These are phyloP conservation scores for Pagrus major DNA, from an alignment of 2,113 vertebrate genomes.

Conservation along the genomic window DNA sequence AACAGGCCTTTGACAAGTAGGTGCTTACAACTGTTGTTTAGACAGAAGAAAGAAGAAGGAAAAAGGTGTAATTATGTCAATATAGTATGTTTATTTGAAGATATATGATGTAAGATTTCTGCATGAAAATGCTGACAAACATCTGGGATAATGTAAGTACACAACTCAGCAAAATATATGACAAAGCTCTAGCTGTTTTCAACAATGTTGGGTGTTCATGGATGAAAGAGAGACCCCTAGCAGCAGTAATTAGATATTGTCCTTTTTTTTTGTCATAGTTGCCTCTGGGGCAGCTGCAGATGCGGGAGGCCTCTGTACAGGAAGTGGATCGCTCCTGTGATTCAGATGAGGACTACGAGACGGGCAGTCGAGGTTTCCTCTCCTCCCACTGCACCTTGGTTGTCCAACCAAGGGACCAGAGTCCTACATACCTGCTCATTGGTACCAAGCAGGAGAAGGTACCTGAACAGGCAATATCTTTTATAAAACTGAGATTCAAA, in stretches of 20 bases:
- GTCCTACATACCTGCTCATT: constrained; percentile 91
- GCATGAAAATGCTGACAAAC: too few species aligned
- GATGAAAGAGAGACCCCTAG: too few species aligned
- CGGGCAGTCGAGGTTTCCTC: constrained; percentile 86
- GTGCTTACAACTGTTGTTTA: neutral
- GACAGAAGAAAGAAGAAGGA: neutral
- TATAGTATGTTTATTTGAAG: neutral
- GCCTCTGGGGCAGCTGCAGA: constrained; percentile 88
- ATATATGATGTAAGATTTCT: too few species aligned
- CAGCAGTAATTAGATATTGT: too few species aligned
- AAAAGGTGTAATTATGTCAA: neutral
- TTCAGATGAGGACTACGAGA: constrained; percentile 92
- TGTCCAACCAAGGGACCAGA: constrained; percentile 90
- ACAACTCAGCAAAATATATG: too few species aligned
- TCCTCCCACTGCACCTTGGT: constrained; percentile 90
- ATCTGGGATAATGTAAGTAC: too few species aligned
- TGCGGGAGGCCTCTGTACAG: constrained; percentile 87
- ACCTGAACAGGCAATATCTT: neutral
- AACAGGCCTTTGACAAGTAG: neutral
- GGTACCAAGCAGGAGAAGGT: constrained; percentile 94
- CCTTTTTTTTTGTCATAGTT: constrained; percentile 76
- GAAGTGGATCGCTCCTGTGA: constrained; percentile 93
- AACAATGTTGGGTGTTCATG: too few species aligned
- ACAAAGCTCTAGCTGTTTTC: too few species aligned
- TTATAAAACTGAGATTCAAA: neutral